These are phyloP conservation scores for Tonatia bakeri DNA, from an alignment of 2,113 vertebrate species.

Conservation along the genomic window DNA sequence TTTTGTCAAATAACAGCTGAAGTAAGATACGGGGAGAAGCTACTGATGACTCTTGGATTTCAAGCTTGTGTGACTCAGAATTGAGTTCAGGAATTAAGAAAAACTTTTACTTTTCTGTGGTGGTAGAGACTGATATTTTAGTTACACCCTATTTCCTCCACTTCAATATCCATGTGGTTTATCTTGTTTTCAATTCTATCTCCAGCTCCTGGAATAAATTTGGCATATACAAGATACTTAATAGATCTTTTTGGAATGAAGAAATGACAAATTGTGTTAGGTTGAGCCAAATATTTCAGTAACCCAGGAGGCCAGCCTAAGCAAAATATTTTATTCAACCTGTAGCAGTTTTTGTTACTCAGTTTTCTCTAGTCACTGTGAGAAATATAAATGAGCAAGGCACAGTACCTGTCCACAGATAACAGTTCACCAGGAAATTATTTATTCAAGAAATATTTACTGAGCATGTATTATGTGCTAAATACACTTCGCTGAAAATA, in stretches of 20 bases:
- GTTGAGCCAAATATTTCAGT: neutral
- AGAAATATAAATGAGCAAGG: slow-evolving; percentile 25
- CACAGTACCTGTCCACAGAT: neutral
- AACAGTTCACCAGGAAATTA: neutral
- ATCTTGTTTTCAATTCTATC: neutral
- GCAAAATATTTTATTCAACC: neutral
- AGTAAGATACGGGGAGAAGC: neutral
- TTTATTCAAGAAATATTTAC: slow-evolving; percentile 33
- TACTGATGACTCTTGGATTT: neutral
- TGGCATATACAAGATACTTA: neutral
- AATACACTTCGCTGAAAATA: neutral
- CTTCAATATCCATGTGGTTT: neutral
- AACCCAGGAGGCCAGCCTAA: neutral
- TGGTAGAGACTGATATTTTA: neutral
- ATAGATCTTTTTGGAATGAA: slow-evolving; percentile 8
- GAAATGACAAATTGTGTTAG: neutral
- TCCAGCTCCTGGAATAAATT: neutral
- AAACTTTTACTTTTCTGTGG: neutral
- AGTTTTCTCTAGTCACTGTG: neutral
- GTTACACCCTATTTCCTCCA: neutral
- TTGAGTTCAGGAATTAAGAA: neutral
- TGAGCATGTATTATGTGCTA: neutral
- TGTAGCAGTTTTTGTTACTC: slow-evolving; percentile 23
- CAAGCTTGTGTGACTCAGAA: neutral
- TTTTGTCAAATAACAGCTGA: slow-evolving; percentile 1